phyloP scores from a whole-genome alignment of 1,140 invertebrate genomes.

The Sminthurides bifidus region DNA sequence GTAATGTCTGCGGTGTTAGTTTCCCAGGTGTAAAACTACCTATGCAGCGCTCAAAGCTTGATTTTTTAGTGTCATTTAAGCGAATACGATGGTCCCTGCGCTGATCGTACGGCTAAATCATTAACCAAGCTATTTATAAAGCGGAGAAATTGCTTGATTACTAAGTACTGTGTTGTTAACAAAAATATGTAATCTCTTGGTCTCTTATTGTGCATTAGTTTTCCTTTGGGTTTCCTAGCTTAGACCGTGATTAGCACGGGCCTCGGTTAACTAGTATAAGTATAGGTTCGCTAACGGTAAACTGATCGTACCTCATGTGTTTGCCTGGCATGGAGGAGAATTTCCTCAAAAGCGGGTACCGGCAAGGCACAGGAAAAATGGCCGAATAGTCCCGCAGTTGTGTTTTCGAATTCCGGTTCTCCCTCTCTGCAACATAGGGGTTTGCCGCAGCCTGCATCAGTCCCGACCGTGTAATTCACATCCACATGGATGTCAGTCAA shows the following conservation, averaged over 20 bases:
- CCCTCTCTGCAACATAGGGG: constrained; percentile 40
- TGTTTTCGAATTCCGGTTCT: neutral
- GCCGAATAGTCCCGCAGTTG: neutral
- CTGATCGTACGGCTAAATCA: too few relatives aligned
- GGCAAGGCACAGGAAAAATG: constrained; percentile 2
- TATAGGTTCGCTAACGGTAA: neutral
- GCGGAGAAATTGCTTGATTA: neutral
- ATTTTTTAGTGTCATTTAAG: too few relatives aligned
- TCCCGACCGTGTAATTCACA: constrained; percentile 40
- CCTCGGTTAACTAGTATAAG: too few relatives aligned
- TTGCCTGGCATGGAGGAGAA: neutral
- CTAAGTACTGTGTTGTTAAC: neutral
- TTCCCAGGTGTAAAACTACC: too few relatives aligned
- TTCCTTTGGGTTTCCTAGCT: too few relatives aligned
- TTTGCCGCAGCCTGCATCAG: constrained; percentile 38
- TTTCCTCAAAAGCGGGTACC: neutral
- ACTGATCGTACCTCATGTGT: neutral
- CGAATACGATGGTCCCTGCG: too few relatives aligned
- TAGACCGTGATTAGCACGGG: too few relatives aligned
- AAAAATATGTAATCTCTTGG: neutral
- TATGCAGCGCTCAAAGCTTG: too few relatives aligned
- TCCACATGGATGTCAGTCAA: constrained; percentile 43
- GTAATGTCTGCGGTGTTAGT: too few relatives aligned
- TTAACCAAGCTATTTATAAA: neutral
- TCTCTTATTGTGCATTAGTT: too few relatives aligned